phyloP scores from a whole-genome alignment of 2,113 vertebrate species.

The Puffinus mauretanicus region DNA sequence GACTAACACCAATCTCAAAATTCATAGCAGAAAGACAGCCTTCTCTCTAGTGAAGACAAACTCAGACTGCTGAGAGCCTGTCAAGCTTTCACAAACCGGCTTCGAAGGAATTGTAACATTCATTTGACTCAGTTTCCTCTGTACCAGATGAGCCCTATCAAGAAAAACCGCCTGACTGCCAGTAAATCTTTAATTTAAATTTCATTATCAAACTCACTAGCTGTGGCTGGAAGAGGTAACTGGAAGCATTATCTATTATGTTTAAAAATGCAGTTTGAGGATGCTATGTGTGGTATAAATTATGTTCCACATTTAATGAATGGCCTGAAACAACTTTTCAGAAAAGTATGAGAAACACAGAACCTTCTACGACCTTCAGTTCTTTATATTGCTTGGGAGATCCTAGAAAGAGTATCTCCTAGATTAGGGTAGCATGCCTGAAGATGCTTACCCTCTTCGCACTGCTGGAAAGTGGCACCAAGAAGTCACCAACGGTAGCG shows the following conservation, averaged over 20 bases:
- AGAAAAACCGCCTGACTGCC: neutral
- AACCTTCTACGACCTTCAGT: neutral
- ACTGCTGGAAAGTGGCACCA: neutral
- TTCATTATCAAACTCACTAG: neutral
- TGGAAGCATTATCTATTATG: neutral
- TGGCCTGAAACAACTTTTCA: neutral
- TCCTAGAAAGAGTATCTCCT: neutral
- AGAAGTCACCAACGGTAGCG: fast-evolving
- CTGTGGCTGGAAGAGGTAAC: neutral
- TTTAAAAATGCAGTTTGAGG: neutral
- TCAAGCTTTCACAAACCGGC: neutral
- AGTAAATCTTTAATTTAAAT: neutral
- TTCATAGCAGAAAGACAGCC: neutral
- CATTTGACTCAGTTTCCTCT: neutral
- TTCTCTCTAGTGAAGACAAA: neutral
- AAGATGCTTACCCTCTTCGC: neutral
- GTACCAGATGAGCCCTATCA: neutral
- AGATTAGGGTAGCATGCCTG: neutral
- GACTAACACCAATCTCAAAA: neutral
- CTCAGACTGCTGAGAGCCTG: neutral
- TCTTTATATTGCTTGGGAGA: neutral
- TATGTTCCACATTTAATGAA: neutral
- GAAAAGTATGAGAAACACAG: neutral
- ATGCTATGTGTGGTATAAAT: neutral
- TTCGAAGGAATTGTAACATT: neutral